Evolutionary conservation across 2,888 invertebrate genomes (phyloP), one percentile per base, ranked within the genome.

Genomic region (Cryptus viduatorius): DNA sequence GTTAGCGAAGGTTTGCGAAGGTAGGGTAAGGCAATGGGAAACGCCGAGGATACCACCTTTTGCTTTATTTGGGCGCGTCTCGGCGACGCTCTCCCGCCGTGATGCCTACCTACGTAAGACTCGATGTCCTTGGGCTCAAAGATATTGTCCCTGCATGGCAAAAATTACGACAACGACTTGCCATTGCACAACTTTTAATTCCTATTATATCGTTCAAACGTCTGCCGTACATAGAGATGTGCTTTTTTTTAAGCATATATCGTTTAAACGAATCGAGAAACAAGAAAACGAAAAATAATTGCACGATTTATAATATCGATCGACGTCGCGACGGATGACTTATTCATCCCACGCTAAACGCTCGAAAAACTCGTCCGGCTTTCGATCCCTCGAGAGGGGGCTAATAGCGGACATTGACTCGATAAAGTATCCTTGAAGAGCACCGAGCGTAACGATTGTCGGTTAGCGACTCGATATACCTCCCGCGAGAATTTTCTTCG

Each of bases 381-480:
- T 37, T 16, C 12, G 67, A 64, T 80, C 68, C 77, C 44, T n/a
- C 53, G 64, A 29, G 44, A 48, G 59, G 73, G 69, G 31, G 10
- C 79, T 61, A 79, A 61, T 72, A 16, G 86, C 90, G 92, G 90
- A 83, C 92, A 86, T 92, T 92, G 92, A 93, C 92, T 92, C 89
- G 88, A 90, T 89, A 88, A 53, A 88, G 88, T 88, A 91, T 90
- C 93, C 93, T 93, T 91, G 92, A 92, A 91, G 92, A 89, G 86
- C 89, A 90, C 83, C 89, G 89, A 89, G 90, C 93, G 89, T 91
- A 88, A 92, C 92, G 89, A 89, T 84, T 71, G 67, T 69, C 56
- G 71, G 72, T 81, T 81, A 83, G 16, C 61, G 44, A 68, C 79
- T 86, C 76, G 16, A 2, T 53, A 61, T 29, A 61, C 61, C 14